Evolutionary conservation across 2,113 vertebrate genomes (phyloP).

Genomic region (Marmota flaviventris): DNA sequence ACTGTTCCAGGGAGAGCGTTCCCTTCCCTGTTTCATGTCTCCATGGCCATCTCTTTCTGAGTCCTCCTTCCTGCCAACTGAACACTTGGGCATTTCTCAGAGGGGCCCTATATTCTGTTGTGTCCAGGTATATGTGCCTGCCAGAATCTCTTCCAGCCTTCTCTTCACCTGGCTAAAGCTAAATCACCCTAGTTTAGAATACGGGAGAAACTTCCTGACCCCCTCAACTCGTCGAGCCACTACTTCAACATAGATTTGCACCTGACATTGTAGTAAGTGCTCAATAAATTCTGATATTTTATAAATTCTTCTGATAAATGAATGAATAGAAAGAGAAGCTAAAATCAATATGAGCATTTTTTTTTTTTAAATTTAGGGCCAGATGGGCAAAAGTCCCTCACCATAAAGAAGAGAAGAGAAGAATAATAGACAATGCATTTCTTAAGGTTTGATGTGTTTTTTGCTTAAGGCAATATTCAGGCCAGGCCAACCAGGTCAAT

Average conservation of each 20-base stretch:
- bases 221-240: neutral
- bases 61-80: neutral
- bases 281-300: neutral
- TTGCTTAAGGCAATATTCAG: neutral
- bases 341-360: neutral
- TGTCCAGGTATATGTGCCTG: neutral
- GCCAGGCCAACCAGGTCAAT: neutral
- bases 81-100: neutral
- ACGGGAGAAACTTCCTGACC: neutral
- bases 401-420: neutral
- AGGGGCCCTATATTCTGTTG: neutral
- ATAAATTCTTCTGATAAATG: neutral
- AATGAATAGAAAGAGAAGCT: conserved; percentile 17
- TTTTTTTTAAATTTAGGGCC: neutral
- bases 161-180: neutral
- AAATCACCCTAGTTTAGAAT: neutral
- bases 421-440: neutral
- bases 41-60: neutral
- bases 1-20: neutral
- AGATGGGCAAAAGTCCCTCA: neutral
- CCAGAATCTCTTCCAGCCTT: neutral
- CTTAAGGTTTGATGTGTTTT: neutral
- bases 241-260: neutral
- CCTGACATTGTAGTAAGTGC: neutral
- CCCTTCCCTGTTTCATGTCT: no score